Evolutionary conservation across 2,113 vertebrate species (phyloP).

Genomic region (Mohoua ochrocephala): DNA sequence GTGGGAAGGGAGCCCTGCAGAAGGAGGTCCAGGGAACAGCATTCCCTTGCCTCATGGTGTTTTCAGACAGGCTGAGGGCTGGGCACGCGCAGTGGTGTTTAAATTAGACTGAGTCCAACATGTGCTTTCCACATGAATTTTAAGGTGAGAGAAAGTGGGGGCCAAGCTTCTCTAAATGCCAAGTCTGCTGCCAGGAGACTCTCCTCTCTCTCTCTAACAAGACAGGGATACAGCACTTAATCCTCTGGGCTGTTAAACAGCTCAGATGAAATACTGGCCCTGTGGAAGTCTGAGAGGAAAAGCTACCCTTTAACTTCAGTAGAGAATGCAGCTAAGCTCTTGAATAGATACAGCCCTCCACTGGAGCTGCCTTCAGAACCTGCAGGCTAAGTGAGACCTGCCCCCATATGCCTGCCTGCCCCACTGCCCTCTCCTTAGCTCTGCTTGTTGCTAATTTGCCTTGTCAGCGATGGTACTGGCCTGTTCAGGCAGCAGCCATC

Average conservation of each 20-base stretch:
- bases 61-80: not conserved
- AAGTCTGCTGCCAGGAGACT: not conserved
- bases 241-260: not conserved
- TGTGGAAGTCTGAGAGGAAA: not conserved
- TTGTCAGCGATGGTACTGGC: too few relatives aligned
- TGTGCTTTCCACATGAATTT: not conserved
- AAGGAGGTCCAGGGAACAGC: not conserved
- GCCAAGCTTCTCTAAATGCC: not conserved
- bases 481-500: not conserved
- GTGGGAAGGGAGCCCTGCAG: not conserved
- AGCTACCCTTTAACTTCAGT: not conserved
- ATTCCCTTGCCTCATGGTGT: not conserved
- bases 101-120: not conserved
- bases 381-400: fast-evolving
- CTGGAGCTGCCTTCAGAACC: not conserved
- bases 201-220: not conserved
- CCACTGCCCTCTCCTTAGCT: not conserved
- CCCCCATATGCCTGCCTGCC: fast-evolving
- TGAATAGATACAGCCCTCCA: not conserved
- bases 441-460: not conserved
- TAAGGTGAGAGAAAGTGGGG: not conserved
- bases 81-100: fast-evolving
- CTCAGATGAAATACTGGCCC: not conserved
- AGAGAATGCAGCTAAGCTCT: not conserved
- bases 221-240: not conserved